phyloP scores from a whole-genome alignment of 2,797 vertebrate species.

The Dermochelys coriacea region DNA sequence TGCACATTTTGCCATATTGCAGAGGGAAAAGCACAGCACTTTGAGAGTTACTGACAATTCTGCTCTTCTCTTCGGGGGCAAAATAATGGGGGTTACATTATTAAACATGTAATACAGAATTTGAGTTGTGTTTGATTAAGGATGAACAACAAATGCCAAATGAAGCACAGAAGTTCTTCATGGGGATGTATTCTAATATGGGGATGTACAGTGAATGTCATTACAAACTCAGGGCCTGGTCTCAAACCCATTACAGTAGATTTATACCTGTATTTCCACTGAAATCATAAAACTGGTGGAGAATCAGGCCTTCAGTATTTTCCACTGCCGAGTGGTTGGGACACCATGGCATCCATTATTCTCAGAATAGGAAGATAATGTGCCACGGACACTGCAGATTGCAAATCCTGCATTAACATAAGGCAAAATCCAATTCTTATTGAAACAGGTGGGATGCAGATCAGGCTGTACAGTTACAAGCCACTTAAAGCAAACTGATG shows the following conservation, averaged over 20 bases:
- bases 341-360: neutral
- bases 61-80: constrained; percentile 14
- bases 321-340: neutral
- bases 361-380: neutral
- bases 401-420: neutral
- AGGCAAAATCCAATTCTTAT: neutral
- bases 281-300: neutral
- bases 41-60: neutral
- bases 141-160: constrained; percentile 6
- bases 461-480: neutral
- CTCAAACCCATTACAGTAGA: neutral
- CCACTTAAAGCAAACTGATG: constrained; percentile 9
- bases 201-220: neutral
- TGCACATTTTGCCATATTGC: constrained; percentile 32
- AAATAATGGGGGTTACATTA: neutral
- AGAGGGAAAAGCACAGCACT: neutral
- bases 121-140: neutral
- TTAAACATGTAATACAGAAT: neutral
- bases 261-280: neutral
- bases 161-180: neutral
- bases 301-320: neutral
- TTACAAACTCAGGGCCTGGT: neutral
- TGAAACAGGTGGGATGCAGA: neutral
- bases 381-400: neutral
- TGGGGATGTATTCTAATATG: neutral